Evolutionary conservation across 2,113 vertebrate species (phyloP), one percentile per base, ranked within the genome.

Genomic region (Varanus komodoensis): DNA sequence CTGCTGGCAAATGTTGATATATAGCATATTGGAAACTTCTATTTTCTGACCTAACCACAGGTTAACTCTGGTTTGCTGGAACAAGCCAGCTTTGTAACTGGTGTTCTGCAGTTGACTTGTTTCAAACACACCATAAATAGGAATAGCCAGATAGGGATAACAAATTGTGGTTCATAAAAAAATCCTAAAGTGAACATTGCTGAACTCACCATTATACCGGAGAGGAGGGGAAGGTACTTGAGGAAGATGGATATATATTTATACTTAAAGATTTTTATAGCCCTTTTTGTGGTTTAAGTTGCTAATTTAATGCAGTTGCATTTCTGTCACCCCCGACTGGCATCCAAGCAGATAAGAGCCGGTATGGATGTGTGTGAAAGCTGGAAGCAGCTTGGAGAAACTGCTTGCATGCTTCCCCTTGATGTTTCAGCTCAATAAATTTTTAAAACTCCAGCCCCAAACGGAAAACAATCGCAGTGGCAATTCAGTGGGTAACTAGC

Each of bases 241-340:
- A 19, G 14, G 14, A 4, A 44, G 38, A 44, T 44, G 38, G 38
- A 44, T 44, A 44, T 44, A 44, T 44, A 44, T 81, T n/a, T 81
- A 21, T 12, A 68, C 44, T 84, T 84, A 14, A n/a, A 85, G 50
- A 68, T n/a, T 73, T 54, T 29, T 0, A 23, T 23, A 6, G 14
- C 25, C 38, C 11, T 44, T 44, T 68, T 44, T 44, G 2, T 84
- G 34, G 7, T 23, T 48, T 78, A 48, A 61, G n/a, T 8, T 86
- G 68, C 93, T 94, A 90, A 86, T 88, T 92, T 87, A 64, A 93
- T 48, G 84, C 77, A 44, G 90, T 25, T 90, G 6, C 12, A 64
- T 61, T 8, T 48, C 19, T 48, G 87, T 29, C 77, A 29, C n/a
- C 85, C 83, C 84, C 11, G 54, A 54, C 11, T 44, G 38, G 38